A percentile compares a stretch with the other conserved stretches of the same genome.
phyloP scores from a whole-genome alignment of 2,113 vertebrate species.

The Mesoclemmys tuberculata region DNA sequence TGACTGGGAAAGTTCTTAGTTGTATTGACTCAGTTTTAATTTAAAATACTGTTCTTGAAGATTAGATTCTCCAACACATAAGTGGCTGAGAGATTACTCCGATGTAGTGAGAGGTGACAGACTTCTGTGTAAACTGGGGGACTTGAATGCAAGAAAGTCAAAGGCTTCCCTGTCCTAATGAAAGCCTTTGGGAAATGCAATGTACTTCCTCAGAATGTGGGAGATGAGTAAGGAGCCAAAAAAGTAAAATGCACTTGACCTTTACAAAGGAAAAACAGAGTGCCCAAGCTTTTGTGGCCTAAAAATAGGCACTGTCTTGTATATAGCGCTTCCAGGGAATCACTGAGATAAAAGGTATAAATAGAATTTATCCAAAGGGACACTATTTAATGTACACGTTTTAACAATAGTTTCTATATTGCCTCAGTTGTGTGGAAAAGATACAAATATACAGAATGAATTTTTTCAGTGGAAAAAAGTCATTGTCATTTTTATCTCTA shows the following conservation, averaged over 20 bases:
- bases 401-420: neutral
- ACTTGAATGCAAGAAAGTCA: slow-evolving; percentile 12
- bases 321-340: neutral
- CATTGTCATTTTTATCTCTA: neutral
- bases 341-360: neutral
- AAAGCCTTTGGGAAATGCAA: neutral
- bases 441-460: neutral
- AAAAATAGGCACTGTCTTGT: neutral
- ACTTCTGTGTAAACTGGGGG: neutral
- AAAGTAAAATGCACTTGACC: neutral
- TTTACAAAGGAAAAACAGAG: neutral
- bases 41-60: neutral
- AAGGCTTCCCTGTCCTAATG: neutral
- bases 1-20: neutral
- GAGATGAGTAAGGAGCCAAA: neutral
- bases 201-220: neutral
- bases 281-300: neutral
- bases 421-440: neutral
- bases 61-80: slow-evolving; percentile 33
- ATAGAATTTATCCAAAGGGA: neutral
- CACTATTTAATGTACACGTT: neutral
- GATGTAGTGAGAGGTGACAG: neutral
- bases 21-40: slow-evolving; percentile 10
- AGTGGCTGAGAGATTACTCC: neutral
- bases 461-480: neutral